Evolutionary conservation across 2,113 vertebrate species (phyloP), one percentile per base, ranked within the genome.

Genomic region (Forbesichthys papilliferus): DNA sequence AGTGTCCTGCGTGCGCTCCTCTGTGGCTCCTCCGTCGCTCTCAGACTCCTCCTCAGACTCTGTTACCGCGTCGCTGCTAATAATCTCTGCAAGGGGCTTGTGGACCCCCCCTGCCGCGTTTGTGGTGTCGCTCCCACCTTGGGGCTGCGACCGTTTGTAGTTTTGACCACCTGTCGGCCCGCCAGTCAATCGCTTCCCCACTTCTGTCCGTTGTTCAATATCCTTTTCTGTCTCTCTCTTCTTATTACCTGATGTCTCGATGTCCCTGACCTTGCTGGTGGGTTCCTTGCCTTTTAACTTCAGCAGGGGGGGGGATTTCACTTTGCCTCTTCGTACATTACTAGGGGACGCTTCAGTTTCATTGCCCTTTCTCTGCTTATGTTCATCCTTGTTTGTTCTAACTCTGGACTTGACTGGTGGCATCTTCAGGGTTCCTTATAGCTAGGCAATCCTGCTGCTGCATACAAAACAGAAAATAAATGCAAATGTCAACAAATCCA

Each of bases 401-500:
- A 47, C 59, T 69, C 75, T 33, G 27, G 82, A 77, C 66, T 90
- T 91, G 12, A 73, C 70, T 1, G 82, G 86, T 53, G 90, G 61
- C 84, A 92, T 66, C 47, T 70, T 66, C 16, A 18, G 20, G 46
- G 48, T 14, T 64, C 47, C 71, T 71, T 66, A 54, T 33, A 63
- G 11, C 33, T 42, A 14, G 54, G n/a, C 49, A 46, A 61, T 62
- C 47, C 34, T 56, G 56, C 1, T 48, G 70, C 52, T 3, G 53
- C 61, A 60, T 79, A 64, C 3, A 73, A 42, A 55, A 64, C 56
- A 42, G 2, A 49, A 62, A 54, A 66, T 1, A 68, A 58, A 74
- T 61, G 2, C 0, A 33, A 20, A 20, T 11, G 13, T 51, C 10
- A 20, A 58, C 3, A 27, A 5, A 58, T 36, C 27, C 12, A 56